These are phyloP conservation scores for Mystacides longicornis DNA, from an alignment of 2,888 invertebrate species.

Conservation along the genomic window DNA sequence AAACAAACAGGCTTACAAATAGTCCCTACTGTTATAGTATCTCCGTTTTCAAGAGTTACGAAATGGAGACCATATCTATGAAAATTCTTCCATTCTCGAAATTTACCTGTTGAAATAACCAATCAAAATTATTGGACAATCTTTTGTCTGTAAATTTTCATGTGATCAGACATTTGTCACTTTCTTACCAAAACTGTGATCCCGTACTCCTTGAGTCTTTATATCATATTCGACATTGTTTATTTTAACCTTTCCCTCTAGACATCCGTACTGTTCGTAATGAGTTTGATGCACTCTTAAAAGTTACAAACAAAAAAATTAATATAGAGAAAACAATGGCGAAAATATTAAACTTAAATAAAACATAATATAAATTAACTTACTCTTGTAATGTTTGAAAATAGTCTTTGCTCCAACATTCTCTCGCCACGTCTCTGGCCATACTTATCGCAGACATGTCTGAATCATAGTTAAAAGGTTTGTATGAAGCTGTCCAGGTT, in stretches of 20 bases:
- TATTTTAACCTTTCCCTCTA: conserved; percentile 49
- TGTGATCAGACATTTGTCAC: neutral
- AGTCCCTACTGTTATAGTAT: conserved; percentile 56
- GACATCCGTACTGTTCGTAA: conserved; percentile 65
- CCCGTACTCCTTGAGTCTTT: conserved; percentile 55
- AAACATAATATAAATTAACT: conserved; percentile 24
- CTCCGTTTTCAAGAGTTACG: conserved; percentile 60
- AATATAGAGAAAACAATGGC: neutral
- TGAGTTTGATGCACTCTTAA: conserved; percentile 64
- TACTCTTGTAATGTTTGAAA: conserved; percentile 58
- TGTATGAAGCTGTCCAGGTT: conserved; percentile 52
- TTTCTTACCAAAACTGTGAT: conserved; percentile 57
- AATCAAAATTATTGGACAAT: neutral
- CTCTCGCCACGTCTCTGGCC: conserved; percentile 58
- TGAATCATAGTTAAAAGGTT: conserved; percentile 60
- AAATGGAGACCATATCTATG: conserved; percentile 66
- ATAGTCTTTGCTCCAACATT: conserved; percentile 59
- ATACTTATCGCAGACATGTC: conserved; percentile 54
- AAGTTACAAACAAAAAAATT: conserved; percentile 9
- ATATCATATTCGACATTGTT: conserved; percentile 44
- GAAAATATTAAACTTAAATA: neutral
- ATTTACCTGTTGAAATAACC: conserved; percentile 37
- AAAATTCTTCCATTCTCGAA: conserved; percentile 59
- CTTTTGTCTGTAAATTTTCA: neutral
- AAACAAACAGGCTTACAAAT: conserved; percentile 57